Evolutionary conservation across 2,113 vertebrate species (phyloP).

Genomic region (Esox niger): DNA sequence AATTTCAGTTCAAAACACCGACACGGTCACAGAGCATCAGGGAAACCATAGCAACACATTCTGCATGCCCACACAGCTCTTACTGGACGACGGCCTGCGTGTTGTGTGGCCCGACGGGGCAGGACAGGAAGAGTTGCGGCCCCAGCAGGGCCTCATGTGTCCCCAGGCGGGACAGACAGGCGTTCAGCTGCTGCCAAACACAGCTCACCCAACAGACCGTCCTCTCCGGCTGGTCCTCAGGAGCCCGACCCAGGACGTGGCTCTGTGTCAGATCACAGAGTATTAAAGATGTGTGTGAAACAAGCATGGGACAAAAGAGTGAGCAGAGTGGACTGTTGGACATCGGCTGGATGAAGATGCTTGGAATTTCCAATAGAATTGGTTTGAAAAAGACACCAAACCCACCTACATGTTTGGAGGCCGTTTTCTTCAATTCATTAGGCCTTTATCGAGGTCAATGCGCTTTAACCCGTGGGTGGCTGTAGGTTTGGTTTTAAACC

Average conservation of each 20-base stretch:
- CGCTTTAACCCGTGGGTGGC: no score
- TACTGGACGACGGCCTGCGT: conserved; percentile 82
- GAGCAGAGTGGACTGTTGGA: no score
- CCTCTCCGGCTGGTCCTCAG: conserved; percentile 76
- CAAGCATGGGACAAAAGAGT: no score
- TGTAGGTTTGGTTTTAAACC: no score
- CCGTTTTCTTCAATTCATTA: no score
- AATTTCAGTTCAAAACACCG: not conserved
- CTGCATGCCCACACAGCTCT: conserved; percentile 32
- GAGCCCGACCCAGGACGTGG: conserved; percentile 69
- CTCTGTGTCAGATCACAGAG: conserved; percentile 72
- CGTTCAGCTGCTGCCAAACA: conserved; percentile 92
- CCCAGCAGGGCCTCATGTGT: conserved; percentile 88
- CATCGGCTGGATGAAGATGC: no score
- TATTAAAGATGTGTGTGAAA: not conserved
- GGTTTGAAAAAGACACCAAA: no score
- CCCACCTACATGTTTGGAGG: no score
- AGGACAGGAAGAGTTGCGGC: conserved; percentile 87
- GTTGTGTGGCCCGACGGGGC: conserved; percentile 81
- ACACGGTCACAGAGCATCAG: conserved; percentile 68
- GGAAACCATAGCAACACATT: not conserved
- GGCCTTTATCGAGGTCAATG: no score
- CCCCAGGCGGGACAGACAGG: conserved; percentile 86
- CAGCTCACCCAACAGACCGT: conserved; percentile 80
- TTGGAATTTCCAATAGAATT: no score